Percentiles rank a stretch among this genome's conserved stretches.
Evolutionary conservation across 2,797 vertebrate species (phyloP).

Genomic region (Sebastes jordani): DNA sequence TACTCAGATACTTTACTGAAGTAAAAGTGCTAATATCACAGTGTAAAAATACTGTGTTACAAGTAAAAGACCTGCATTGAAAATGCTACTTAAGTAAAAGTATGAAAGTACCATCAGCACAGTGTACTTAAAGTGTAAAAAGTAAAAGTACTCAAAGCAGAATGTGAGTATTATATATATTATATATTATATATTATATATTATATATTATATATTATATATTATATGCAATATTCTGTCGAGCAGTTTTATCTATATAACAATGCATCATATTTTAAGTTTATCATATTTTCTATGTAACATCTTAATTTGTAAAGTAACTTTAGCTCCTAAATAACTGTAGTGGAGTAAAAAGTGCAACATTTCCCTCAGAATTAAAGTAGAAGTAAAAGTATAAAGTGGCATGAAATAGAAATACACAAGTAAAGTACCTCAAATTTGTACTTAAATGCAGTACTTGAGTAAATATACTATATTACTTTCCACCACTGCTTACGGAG

Average conservation of each 20-base stretch:
- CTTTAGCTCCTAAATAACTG: too few relatives aligned
- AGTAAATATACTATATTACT: not conserved
- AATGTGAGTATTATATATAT: not conserved
- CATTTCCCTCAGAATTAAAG: not conserved
- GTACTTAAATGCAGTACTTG: not conserved
- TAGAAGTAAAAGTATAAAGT: not conserved
- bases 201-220: not conserved
- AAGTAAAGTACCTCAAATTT: not conserved
- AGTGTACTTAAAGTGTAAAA: not conserved
- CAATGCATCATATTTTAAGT: not conserved
- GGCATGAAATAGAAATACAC: not conserved
- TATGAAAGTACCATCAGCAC: not conserved
- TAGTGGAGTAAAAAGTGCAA: too few relatives aligned
- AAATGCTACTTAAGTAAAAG: not conserved
- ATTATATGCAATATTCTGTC: not conserved
- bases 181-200: too few relatives aligned
- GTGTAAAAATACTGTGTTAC: not conserved
- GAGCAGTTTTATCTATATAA: not conserved
- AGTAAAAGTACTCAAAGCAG: not conserved
- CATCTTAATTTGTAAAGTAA: not conserved
- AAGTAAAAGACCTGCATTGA: not conserved
- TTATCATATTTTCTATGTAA: not conserved
- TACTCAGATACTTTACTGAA: not conserved
- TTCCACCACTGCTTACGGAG: accelerated
- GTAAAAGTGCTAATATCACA: not conserved